Evolutionary conservation across 1,140 invertebrate genomes (phyloP).

Genomic region (Belonocnema kinseyi): DNA sequence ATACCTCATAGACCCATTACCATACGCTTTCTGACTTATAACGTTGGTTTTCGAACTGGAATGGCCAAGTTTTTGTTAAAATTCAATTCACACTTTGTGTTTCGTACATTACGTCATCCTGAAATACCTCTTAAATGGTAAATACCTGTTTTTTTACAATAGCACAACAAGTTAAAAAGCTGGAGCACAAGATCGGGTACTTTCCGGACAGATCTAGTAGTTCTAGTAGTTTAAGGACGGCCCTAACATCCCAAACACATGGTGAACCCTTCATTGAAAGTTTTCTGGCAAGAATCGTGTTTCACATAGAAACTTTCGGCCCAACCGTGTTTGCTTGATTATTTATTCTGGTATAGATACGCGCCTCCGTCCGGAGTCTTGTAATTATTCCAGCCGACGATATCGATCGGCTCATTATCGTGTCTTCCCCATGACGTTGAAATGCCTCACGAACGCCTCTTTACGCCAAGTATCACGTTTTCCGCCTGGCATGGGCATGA

Average conservation of each 20-base stretch:
- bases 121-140: no score
- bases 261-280: conserved; percentile 40
- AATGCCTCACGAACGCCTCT: neutral
- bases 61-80: no score
- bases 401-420: conserved; percentile 51
- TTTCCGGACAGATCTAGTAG: no score
- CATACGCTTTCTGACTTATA: no score
- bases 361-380: conserved; percentile 30
- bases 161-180: no score
- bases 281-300: conserved; percentile 58
- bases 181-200: no score
- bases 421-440: conserved; percentile 40
- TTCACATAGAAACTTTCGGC: conserved; percentile 47
- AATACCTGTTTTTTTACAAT: no score
- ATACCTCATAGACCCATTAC: no score
- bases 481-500: neutral
- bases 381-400: conserved; percentile 46
- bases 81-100: no score
- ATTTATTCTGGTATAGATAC: conserved; percentile 36
- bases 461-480: conserved; percentile 24
- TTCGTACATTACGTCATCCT: no score
- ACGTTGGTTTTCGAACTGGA: no score
- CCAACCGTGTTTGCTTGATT: conserved; percentile 37
- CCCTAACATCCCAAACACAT: neutral
- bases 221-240: no score